Evolutionary conservation across 2,113 vertebrate species (phyloP), one percentile per base, ranked within the genome.

Genomic region (Cynoglossus semilaevis): DNA sequence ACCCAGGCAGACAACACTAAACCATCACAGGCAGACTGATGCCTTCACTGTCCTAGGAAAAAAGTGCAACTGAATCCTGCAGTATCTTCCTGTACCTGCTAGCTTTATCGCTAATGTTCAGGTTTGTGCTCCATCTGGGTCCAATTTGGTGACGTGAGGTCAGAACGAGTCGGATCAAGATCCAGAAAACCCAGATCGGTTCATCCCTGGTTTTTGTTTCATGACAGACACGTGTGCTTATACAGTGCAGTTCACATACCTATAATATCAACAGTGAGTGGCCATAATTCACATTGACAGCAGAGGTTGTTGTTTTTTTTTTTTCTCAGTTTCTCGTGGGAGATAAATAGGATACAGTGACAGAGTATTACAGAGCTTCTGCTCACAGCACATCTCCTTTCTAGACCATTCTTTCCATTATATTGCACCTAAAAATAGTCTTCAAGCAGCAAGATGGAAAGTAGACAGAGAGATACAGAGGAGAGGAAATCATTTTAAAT

Each of bases 191-290:
- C 22, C 22, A 29, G 22, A 29, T 29, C 22, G 22, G 22, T 29
- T 29, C 22, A 29, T 29, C 22, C 22, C 22, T 29, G 22, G 22
- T 29, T 29, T 29, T 29, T 29, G 70, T 58, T 68, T 69, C 17
- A 18, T 51, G 74, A 79, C 67, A 57, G 71, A 74, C 72, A 74
- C 59, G 16, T 85, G 85, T 88, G 87, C 81, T 89, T 85, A 59
- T 61, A 80, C 22, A 79, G 66, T 88, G 83, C 66, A 70, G 65
- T 67, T 57, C 71, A 74, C 77, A 80, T 70, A 68, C 62, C 43
- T 59, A 71, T 29, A 61, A 74, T 72, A 80, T 85, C 73, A 87
- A 89, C 89, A 91, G 89, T 86, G 85, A 84, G 74, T 56, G 87
- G 88, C 88, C 87, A 72, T 87, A 80, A 45, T 83, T 83, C 75